A percentile compares a stretch with the other conserved stretches of the same genome.
Conservation (phyloP, 2,797 vertebrate genomes). For the Argya squamiceps region DNA sequence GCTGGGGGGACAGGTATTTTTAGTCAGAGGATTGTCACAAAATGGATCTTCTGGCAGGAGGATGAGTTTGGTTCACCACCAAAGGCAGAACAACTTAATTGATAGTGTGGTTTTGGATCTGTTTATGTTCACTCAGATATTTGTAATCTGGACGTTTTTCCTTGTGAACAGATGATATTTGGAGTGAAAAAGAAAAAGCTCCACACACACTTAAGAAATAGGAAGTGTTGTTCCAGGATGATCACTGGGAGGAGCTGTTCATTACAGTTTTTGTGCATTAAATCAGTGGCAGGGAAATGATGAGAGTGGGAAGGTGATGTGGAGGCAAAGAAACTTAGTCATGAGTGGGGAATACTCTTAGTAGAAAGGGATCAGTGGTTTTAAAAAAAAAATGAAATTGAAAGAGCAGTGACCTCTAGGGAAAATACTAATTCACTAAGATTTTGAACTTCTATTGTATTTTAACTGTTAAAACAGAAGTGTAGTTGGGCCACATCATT, state of each 20-base stretch:
- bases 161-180: neutral
- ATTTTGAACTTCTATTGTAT: neutral
- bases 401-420: neutral
- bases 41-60: neutral
- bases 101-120: neutral
- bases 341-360: neutral
- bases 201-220: neutral
- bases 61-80: neutral
- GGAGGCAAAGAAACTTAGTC: neutral
- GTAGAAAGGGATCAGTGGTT: neutral
- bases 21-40: neutral
- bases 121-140: neutral
- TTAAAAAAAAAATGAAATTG: neutral
- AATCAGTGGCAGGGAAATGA: neutral
- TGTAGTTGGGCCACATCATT: neutral
- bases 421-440: neutral
- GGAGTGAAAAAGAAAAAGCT: neutral
- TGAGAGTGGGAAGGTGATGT: neutral
- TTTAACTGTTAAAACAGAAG: neutral
- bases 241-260: neutral
- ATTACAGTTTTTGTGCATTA: neutral
- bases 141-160: neutral
- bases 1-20: neutral
- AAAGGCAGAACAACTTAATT: neutral
- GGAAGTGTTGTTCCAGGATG: neutral